Conservation (phyloP, 64 coral and sea anemone species). For the Dendrophyllia cribrosa region DNA sequence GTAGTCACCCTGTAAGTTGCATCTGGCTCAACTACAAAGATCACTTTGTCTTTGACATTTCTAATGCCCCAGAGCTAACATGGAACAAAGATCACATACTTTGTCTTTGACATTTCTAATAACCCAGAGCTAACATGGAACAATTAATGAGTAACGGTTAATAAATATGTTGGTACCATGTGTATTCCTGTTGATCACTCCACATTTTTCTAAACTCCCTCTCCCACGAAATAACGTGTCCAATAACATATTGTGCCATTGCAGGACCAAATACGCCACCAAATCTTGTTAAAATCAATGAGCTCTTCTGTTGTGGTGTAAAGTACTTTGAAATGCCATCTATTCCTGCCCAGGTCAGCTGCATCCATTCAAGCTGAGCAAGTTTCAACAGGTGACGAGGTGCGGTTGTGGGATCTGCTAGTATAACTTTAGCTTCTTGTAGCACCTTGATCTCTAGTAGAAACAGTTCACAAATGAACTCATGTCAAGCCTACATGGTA, state of each 20-base stretch:
- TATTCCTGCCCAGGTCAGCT: slow-evolving; percentile 82
- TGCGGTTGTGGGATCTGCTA: slow-evolving; percentile 53
- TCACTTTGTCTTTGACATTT: too few relatives aligned
- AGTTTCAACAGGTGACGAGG: slow-evolving; percentile 44
- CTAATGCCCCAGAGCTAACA: too few relatives aligned
- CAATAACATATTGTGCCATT: slow-evolving; percentile 87
- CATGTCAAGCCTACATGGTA: too few relatives aligned
- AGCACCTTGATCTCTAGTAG: slow-evolving; percentile 39
- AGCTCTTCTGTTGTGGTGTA: slow-evolving; percentile 16
- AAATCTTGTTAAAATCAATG: slow-evolving; percentile 77
- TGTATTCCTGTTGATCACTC: slow-evolving; percentile 68
- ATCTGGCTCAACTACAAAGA: too few relatives aligned
- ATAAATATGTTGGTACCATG: slow-evolving; percentile 64
- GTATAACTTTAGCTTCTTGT: slow-evolving; percentile 76
- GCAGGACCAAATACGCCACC: slow-evolving; percentile 83
- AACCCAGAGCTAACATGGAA: too few relatives aligned
- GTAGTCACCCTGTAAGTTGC: too few relatives aligned
- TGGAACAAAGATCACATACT: too few relatives aligned
- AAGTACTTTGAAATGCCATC: slow-evolving; percentile 53
- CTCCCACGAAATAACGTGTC: slow-evolving; percentile 84
- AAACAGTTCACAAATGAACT: neutral
- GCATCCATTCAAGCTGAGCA: slow-evolving; percentile 86
- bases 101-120: too few relatives aligned
- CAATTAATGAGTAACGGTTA: neutral
- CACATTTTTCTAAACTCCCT: slow-evolving; percentile 63